Evolutionary conservation across 2,113 vertebrate genomes (phyloP), one percentile per base, ranked within the genome.

Genomic region (Ranitomeya variabilis): DNA sequence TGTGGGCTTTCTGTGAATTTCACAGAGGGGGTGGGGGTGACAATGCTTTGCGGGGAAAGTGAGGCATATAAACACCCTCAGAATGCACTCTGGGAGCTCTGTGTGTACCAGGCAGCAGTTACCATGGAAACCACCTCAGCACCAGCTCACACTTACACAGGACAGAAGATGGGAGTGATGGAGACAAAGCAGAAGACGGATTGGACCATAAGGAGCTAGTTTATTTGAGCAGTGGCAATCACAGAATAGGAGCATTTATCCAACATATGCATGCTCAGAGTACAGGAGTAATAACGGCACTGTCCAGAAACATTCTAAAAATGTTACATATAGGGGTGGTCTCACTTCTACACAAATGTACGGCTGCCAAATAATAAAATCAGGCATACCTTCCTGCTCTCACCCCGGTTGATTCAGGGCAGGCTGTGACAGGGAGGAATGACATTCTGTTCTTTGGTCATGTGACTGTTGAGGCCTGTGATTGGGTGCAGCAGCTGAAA

Each of bases 131-230:
- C 87, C 87, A n/a, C 81, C 73, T 85, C 81, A 85, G 87, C 82
- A 89, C 81, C 82, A 89, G 81, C 87, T 89, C 87, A 67, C 81
- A 89, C 82, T 88, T 88, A 77, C 71, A 84, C 87, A 66, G 69
- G 85, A 84, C 10, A 1, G 0, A 14, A 66, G 31, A 1, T 2
- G 6, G 81, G 82, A 82, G 57, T 23, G 26, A 26, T 54, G 52
- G 31, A 71, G 69, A 82, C n/a, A 14, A 11, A 64, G 16, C 18
- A 73, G 85, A 66, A 62, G 37, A 45, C 37, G 37, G 37, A 45
- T 45, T 67, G 64, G n/a, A n/a, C 12, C 52, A 31, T 15, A 57
- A 4, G 11, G 59, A n/a, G 12, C n/a, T 14, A 26, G 9, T 52
- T 78, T 1, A 4, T 1, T 14, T 74, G 16, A 16, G 1, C 16